phyloP scores from a whole-genome alignment of 1,140 invertebrate species.

The Drosophila paulistorum region DNA sequence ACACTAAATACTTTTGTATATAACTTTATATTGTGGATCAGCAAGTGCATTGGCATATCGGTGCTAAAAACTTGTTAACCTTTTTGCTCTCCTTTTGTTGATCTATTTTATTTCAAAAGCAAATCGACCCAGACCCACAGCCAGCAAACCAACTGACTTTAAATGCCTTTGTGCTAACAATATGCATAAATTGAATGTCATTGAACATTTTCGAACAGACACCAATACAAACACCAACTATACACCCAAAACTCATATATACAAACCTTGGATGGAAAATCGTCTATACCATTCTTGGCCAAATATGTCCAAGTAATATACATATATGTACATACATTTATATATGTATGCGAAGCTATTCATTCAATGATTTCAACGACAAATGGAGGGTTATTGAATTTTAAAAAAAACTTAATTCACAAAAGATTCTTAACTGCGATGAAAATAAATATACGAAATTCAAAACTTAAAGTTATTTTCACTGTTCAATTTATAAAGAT shows the following conservation, averaged over 20 bases:
- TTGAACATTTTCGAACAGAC: constrained; percentile 48
- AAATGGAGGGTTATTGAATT: too few species aligned
- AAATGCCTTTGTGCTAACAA: constrained; percentile 65
- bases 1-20: background rate
- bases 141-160: constrained; percentile 46
- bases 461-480: too few species aligned
- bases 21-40: background rate
- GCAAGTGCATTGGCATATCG: constrained; percentile 1
- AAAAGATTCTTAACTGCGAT: too few species aligned
- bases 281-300: constrained; percentile 44
- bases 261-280: constrained; percentile 54
- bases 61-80: background rate
- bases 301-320: background rate
- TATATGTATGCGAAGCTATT: too few species aligned
- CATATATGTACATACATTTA: too few species aligned
- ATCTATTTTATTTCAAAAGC: constrained; percentile 16
- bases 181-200: constrained; percentile 59
- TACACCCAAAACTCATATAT: background rate
- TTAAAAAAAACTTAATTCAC: too few species aligned
- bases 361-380: too few species aligned
- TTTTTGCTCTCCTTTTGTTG: background rate
- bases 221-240: constrained; percentile 7
- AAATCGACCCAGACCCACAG: background rate
- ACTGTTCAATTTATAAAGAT: too few species aligned
- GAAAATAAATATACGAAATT: too few species aligned